These are phyloP conservation scores for Lagodon rhomboides DNA, from an alignment of 2,797 vertebrate species.

Conservation along the genomic window DNA sequence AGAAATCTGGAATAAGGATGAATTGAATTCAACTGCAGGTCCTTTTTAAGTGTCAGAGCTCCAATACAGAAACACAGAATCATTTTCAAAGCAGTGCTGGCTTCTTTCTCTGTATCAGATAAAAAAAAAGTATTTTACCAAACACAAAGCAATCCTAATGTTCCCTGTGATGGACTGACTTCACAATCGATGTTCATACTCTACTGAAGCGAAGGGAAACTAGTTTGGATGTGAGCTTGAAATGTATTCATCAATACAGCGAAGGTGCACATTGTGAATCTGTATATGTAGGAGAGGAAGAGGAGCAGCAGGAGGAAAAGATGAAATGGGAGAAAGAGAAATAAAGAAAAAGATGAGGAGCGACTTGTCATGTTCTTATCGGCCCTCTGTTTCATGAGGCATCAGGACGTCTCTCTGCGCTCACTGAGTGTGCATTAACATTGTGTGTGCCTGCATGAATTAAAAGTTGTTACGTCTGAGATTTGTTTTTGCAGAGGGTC, in stretches of 20 bases:
- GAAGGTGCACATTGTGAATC: not conserved
- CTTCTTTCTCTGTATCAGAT: not conserved
- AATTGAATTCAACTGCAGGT: not conserved
- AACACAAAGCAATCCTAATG: not conserved
- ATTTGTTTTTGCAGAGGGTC: conserved; percentile 16
- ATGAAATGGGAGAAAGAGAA: conserved; percentile 13
- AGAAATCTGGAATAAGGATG: not conserved
- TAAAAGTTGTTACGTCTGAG: not conserved
- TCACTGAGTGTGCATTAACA: not conserved
- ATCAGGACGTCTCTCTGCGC: too few species aligned
- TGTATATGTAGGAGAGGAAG: not conserved
- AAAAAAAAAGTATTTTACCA: not conserved
- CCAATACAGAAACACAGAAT: not conserved
- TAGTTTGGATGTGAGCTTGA: not conserved
- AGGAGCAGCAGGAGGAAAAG: not conserved
- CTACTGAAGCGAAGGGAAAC: not conserved
- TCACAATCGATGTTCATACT: not conserved
- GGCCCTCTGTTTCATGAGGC: not conserved
- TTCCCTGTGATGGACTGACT: not conserved
- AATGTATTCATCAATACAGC: not conserved
- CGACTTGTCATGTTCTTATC: conserved; percentile 31
- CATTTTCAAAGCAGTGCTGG: not conserved
- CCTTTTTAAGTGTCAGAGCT: not conserved
- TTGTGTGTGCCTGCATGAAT: not conserved
- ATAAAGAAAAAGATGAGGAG: conserved; percentile 21